Conservation (phyloP, 2,888 invertebrate genomes). For the Agonopterix alstromeriana region DNA sequence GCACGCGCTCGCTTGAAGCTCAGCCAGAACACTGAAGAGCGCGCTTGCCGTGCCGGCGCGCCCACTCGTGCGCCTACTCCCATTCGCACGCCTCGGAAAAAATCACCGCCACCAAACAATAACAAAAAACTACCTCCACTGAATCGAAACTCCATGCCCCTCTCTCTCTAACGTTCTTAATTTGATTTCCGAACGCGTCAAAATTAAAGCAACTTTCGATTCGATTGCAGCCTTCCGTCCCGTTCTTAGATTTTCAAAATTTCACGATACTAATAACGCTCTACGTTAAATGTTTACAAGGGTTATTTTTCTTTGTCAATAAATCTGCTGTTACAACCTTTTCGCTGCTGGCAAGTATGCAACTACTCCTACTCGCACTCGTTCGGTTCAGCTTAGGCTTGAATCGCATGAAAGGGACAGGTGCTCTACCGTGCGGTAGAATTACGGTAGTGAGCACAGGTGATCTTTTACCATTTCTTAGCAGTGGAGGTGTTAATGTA, state of each 20-base stretch:
- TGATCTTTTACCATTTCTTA: conserved; percentile 72
- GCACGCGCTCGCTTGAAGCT: conserved; percentile 74
- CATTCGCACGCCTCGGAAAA: conserved; percentile 75
- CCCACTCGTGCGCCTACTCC: conserved; percentile 75
- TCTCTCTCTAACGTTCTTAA: conserved; percentile 74
- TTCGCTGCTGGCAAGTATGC: conserved; percentile 23
- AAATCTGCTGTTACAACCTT: conserved; percentile 28
- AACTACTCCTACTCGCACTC: conserved; percentile 76
- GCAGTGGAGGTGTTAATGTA: conserved; percentile 59
- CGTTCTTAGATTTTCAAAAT: conserved; percentile 45
- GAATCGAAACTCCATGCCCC: conserved; percentile 57
- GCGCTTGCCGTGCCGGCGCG: conserved; percentile 71
- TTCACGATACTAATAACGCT: conserved; percentile 11
- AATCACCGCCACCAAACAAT: conserved; percentile 69
- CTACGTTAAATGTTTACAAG: conserved; percentile 14
- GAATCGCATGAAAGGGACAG: conserved; percentile 74
- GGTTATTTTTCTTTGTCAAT: conserved; percentile 18
- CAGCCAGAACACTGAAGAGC: conserved; percentile 76
- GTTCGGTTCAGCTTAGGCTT: conserved; percentile 70
- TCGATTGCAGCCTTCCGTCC: conserved; percentile 68
- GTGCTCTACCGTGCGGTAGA: conserved; percentile 68
- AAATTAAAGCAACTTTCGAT: conserved; percentile 67
- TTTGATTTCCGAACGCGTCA: conserved; percentile 75
- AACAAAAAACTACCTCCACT: conserved; percentile 66
- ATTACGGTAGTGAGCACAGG: conserved; percentile 77